Conservation (phyloP, 2,113 vertebrate species). For the Protobothrops mucrosquamatus region DNA sequence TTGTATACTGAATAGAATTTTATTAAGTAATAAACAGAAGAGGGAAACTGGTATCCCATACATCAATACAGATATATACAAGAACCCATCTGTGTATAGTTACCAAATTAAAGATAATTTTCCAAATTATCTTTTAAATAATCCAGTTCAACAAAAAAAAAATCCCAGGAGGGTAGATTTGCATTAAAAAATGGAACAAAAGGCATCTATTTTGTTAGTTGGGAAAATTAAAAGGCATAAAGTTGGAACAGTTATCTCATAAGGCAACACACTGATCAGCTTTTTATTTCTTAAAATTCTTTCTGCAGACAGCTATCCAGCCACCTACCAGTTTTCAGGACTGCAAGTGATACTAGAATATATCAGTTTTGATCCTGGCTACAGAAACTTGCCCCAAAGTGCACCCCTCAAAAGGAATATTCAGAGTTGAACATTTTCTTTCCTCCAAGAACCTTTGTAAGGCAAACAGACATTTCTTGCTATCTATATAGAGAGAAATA, state of each 20-base stretch:
- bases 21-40: not conserved
- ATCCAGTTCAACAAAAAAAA: not conserved
- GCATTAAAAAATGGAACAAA: not conserved
- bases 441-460: not conserved
- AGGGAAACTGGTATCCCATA: not conserved
- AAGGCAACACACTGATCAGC: not conserved
- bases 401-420: not conserved
- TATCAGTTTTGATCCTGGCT: not conserved
- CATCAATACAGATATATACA: not conserved
- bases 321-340: not conserved
- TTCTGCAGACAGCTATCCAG: not conserved
- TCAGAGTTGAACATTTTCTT: not conserved
- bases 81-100: not conserved
- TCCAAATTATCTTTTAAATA: not conserved
- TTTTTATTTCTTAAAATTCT: not conserved
- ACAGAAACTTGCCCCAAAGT: not conserved
- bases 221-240: not conserved
- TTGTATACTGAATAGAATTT: not conserved
- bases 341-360: not conserved
- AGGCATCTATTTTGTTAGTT: not conserved
- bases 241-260: not conserved
- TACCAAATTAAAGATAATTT: not conserved
- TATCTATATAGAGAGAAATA: not conserved
- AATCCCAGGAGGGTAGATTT: not conserved
- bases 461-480: not conserved